Conservation (phyloP, 2,113 vertebrate species). For the Myotis brandtii region DNA sequence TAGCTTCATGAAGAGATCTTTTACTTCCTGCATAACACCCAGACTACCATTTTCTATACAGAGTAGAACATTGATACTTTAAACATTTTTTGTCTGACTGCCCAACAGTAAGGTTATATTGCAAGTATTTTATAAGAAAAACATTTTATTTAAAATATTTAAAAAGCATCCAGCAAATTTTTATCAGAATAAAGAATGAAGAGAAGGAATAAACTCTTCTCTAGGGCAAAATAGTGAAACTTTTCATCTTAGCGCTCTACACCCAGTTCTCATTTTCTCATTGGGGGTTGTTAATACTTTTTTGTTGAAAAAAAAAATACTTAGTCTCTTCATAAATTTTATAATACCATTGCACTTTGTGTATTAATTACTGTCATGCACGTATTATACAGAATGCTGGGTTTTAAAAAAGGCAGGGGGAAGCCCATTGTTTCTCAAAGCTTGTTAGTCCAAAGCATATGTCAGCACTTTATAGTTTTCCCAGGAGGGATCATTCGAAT, state of each 20-base stretch:
- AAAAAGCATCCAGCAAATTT: background rate
- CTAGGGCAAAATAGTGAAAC: background rate
- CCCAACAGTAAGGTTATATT: background rate
- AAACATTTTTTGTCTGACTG: background rate
- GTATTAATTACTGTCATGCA: background rate
- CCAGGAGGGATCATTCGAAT: background rate
- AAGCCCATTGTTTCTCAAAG: background rate
- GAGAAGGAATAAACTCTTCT: conserved; percentile 22
- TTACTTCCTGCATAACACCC: background rate
- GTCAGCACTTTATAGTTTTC: conserved; percentile 3
- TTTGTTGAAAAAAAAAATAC: background rate
- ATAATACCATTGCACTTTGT: background rate
- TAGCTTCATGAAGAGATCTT: background rate
- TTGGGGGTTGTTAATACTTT: background rate
- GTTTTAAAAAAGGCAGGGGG: background rate
- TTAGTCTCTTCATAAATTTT: conserved; percentile 4
- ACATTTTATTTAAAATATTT: conserved; percentile 37
- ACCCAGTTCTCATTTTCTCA: background rate
- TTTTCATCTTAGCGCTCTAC: background rate
- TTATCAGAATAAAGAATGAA: conserved; percentile 38
- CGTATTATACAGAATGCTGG: background rate
- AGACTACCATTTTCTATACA: background rate
- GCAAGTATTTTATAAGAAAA: background rate
- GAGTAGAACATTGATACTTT: background rate
- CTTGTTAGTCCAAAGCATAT: background rate